These are phyloP conservation scores for Drosophila vallismaia DNA, from an alignment of 2,888 invertebrate genomes.

Conservation along the genomic window DNA sequence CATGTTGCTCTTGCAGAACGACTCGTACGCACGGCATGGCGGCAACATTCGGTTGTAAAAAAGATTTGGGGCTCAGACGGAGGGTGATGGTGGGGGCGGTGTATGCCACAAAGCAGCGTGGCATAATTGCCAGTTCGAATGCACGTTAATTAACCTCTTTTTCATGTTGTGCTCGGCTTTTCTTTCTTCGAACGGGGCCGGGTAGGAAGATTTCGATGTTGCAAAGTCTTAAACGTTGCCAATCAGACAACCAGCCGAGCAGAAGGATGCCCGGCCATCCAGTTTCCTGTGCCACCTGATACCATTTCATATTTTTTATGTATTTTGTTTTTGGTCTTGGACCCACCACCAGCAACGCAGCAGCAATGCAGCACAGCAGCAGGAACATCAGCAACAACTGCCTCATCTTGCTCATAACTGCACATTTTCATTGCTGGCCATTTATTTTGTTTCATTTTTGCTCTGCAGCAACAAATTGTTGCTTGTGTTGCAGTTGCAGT, in stretches of 20 bases:
- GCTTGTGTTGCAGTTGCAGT: slow-evolving; percentile 19
- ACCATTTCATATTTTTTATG: slow-evolving; percentile 62
- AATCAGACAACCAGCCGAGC: slow-evolving; percentile 62
- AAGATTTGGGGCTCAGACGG: background rate
- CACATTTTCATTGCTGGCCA: slow-evolving; percentile 73
- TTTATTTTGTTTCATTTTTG: slow-evolving; percentile 74
- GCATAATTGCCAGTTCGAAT: slow-evolving; percentile 79
- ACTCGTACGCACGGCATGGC: slow-evolving; percentile 53
- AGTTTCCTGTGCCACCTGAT: slow-evolving; percentile 71
- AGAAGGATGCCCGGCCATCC: slow-evolving; percentile 36
- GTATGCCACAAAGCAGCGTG: slow-evolving; percentile 57
- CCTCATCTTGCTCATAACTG: slow-evolving; percentile 74
- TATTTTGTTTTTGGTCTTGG: slow-evolving; percentile 25
- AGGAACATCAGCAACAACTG: slow-evolving; percentile 34
- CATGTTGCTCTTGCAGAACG: slow-evolving; percentile 50
- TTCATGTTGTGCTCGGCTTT: slow-evolving; percentile 62
- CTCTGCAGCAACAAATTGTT: slow-evolving; percentile 33
- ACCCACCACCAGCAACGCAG: slow-evolving; percentile 37
- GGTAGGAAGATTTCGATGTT: slow-evolving; percentile 23
- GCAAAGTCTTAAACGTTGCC: slow-evolving; percentile 67
- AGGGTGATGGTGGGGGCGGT: slow-evolving; percentile 1
- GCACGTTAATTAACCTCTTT: slow-evolving; percentile 82
- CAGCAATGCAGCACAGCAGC: slow-evolving; percentile 42
- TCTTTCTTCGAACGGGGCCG: slow-evolving; percentile 43
- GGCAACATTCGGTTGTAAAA: slow-evolving; percentile 38